Conservation (phyloP, 2,113 vertebrate genomes). For the Sander lucioperca region DNA sequence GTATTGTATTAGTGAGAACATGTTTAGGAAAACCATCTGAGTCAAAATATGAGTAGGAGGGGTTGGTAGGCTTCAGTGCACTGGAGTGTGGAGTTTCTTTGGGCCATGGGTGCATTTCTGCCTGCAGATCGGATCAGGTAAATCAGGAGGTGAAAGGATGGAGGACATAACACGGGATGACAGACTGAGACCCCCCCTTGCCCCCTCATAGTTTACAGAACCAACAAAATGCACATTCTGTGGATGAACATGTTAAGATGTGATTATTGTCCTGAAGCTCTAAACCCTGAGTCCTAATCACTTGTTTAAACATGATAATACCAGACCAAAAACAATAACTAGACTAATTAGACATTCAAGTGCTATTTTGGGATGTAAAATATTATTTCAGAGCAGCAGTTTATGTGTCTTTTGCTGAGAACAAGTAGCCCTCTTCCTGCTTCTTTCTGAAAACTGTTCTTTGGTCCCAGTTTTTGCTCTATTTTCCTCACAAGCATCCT, state of each 20-base stretch:
- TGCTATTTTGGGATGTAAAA: background rate
- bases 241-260: constrained; percentile 4
- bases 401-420: background rate
- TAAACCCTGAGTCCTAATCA: background rate
- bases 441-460: background rate
- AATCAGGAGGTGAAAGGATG: constrained; percentile 71
- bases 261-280: background rate
- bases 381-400: background rate
- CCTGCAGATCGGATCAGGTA: constrained; percentile 78
- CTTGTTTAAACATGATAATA: background rate
- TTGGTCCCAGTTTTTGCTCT: background rate
- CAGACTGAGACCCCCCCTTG: constrained; percentile 61
- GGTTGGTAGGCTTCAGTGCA: constrained; percentile 36
- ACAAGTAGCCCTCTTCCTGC: background rate
- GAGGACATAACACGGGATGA: constrained; percentile 75
- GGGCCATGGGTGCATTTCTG: constrained; percentile 30
- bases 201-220: constrained; percentile 8
- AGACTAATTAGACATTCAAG: background rate
- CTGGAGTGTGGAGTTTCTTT: constrained; percentile 36
- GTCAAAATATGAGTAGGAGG: constrained; percentile 17
- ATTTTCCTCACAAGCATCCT: constrained; percentile 21
- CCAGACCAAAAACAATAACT: background rate
- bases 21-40: background rate
- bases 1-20: background rate
- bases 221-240: background rate